Percentiles rank a stretch among this genome's conserved stretches.
Evolutionary conservation across 2,113 vertebrate genomes (phyloP).

Genomic region (Chlamydotis undulata): DNA sequence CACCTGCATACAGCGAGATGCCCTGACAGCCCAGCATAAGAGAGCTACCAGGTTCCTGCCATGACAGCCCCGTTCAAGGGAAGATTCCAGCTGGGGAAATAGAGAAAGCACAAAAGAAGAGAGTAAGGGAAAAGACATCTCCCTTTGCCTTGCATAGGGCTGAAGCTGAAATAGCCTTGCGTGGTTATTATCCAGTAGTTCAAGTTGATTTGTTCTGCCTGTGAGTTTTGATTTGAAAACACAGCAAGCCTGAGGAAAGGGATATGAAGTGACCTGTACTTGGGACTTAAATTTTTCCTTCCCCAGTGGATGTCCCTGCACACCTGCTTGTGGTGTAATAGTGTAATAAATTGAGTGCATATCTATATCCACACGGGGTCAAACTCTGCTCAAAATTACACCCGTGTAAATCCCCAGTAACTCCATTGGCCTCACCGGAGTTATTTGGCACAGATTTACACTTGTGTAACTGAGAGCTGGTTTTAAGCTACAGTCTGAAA

Average conservation of each 20-base stretch:
- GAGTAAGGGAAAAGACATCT: background rate
- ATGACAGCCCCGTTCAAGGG: background rate
- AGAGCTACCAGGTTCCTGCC: background rate
- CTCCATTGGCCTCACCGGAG: background rate
- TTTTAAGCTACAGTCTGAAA: slow-evolving; percentile 41
- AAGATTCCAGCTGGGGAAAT: background rate
- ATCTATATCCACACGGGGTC: slow-evolving; percentile 54
- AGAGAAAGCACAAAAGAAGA: background rate
- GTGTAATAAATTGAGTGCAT: slow-evolving; percentile 56
- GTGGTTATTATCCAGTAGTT: slow-evolving; percentile 31
- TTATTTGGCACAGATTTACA: slow-evolving; percentile 67
- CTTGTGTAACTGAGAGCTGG: slow-evolving; percentile 33
- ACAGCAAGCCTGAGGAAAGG: slow-evolving; percentile 31
- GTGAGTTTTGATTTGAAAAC: slow-evolving; percentile 50
- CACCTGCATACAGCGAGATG: background rate
- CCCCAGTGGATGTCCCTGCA: slow-evolving; percentile 18
- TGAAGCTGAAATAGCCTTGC: background rate
- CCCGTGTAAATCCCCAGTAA: slow-evolving; percentile 64
- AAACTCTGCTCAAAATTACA: slow-evolving; percentile 56
- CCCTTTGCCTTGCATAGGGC: background rate
- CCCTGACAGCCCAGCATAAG: background rate
- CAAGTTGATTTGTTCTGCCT: slow-evolving; percentile 51
- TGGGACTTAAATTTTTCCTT: slow-evolving; percentile 40
- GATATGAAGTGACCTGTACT: slow-evolving; percentile 40
- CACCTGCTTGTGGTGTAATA: slow-evolving; percentile 35